Base-by-base conservation (phyloP, 2,113 vertebrate genomes). In the Struthidea cinerea region DNA sequence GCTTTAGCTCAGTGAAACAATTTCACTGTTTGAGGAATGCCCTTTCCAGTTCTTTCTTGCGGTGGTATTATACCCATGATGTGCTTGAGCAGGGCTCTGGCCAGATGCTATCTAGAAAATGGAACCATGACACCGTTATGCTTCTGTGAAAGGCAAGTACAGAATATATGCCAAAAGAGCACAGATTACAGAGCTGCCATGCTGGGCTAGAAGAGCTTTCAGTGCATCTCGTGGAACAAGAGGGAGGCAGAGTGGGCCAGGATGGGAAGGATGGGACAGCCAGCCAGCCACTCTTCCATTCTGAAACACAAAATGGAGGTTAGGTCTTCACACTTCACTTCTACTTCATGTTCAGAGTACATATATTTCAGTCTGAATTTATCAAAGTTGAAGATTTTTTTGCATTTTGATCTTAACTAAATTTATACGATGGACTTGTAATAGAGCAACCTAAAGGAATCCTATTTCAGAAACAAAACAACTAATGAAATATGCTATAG, bases 51-150 rank as follows among this genome's bases (percentile, higher is more conserved):
- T 79, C 37, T 21, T 82, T 89, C 37, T 11, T 44, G 39, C 37
- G 22, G 13, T 8, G 7, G 6, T 47, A 6, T 59, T 75, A 30
- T 47, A 71, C 26, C 8, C 39, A 33, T 1, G 2, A 16, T 28
- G 26, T 14, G 32, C 44, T 59, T 42, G 23, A 84, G 33, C 35
- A 69, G 33, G 35, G 14, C 26, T 86, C 35, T 75, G 27, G 33
- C 44, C 56, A 20, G 37, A 24, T 67, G 23, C 18, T 37, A 0
- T 47, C 33, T 55, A 52, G 33, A 2, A 2, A 73, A 80, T 53
- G 42, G 71, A 87, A 26, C 41, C 20, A n/a, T 2, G 16, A 17
- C 13, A 26, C 9, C 1, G 2, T 24, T n/a, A 13, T 0, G 20
- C 5, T 32, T 57, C 41, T 53, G 10, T 53, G 59, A 69, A 70